These are phyloP conservation scores for Perognathus longimembris DNA, from an alignment of 2,113 vertebrate species.

Conservation along the genomic window DNA sequence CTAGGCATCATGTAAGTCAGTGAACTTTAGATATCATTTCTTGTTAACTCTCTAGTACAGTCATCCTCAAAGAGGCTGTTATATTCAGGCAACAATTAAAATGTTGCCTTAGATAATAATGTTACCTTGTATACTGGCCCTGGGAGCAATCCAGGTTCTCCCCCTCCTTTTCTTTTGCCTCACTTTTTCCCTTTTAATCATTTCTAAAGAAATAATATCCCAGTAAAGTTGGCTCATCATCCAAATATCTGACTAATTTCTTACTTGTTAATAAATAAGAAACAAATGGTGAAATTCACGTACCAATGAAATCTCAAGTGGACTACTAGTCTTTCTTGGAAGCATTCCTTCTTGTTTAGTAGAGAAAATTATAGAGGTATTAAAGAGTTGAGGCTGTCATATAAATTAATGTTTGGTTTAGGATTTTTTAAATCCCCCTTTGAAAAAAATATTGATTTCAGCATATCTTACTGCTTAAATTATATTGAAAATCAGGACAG, in stretches of 20 bases:
- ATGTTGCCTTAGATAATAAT: not conserved
- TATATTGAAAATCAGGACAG: not conserved
- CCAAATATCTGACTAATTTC: not conserved
- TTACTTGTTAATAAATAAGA: constrained; percentile 1
- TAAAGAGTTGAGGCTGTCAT: not conserved
- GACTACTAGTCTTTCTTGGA: not conserved
- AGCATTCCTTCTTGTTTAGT: not conserved
- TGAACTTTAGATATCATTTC: not conserved
- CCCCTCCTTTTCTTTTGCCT: not conserved
- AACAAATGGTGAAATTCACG: not conserved
- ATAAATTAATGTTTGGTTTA: not conserved
- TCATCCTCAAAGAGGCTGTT: not conserved
- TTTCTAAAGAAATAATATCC: not conserved
- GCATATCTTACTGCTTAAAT: not conserved
- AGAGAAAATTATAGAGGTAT: not conserved
- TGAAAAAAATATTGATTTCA: not conserved
- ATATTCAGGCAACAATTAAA: not conserved
- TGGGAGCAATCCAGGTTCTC: not conserved
- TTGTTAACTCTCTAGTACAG: not conserved
- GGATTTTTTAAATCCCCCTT: not conserved
- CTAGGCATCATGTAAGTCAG: not conserved
- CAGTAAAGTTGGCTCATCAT: not conserved
- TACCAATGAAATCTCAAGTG: not conserved
- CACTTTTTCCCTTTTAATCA: not conserved
- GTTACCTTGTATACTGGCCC: not conserved